A percentile compares a stretch with the other conserved stretches of the same genome.
Conservation (phyloP, 2,888 invertebrate species). For the Endomychus coccineus region DNA sequence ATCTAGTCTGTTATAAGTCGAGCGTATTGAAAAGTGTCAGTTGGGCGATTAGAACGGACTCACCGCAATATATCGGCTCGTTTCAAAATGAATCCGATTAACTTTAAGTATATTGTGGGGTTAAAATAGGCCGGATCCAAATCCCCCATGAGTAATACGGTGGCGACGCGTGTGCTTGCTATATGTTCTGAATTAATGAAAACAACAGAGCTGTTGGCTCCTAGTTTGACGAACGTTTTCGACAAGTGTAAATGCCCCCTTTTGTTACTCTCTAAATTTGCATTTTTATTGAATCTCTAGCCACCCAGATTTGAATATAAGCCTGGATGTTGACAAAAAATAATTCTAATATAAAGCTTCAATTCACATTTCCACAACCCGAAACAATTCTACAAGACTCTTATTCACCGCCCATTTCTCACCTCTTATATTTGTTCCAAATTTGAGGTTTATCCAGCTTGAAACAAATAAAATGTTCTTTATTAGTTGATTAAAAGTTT, state of each 20-base stretch:
- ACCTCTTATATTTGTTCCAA: too few relatives aligned
- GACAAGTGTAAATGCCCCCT: slow-evolving; percentile 44
- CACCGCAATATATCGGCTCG: slow-evolving; percentile 38
- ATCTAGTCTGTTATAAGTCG: slow-evolving; percentile 31
- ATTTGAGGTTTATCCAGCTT: too few relatives aligned
- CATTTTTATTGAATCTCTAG: slow-evolving; percentile 47
- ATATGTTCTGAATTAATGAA: slow-evolving; percentile 44
- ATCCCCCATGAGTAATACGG: slow-evolving; percentile 44
- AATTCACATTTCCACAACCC: too few relatives aligned
- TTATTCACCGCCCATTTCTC: too few relatives aligned
- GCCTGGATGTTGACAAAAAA: slow-evolving; percentile 51
- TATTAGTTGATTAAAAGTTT: too few relatives aligned
- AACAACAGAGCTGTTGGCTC: slow-evolving; percentile 29
- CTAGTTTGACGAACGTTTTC: slow-evolving; percentile 36
- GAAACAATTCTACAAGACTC: too few relatives aligned
- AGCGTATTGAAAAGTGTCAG: slow-evolving; percentile 35
- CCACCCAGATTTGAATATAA: slow-evolving; percentile 44
- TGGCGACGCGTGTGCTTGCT: slow-evolving; percentile 40
- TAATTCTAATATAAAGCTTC: slow-evolving; percentile 58
- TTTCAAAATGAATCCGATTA: slow-evolving; percentile 44
- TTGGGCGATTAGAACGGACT: slow-evolving; percentile 33
- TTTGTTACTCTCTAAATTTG: slow-evolving; percentile 56
- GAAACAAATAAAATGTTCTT: too few relatives aligned
- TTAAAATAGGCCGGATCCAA: slow-evolving; percentile 42
- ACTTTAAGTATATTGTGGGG: slow-evolving; percentile 44